Base-by-base conservation (phyloP, 2,888 invertebrate genomes). In the Luperina nickerlii region DNA sequence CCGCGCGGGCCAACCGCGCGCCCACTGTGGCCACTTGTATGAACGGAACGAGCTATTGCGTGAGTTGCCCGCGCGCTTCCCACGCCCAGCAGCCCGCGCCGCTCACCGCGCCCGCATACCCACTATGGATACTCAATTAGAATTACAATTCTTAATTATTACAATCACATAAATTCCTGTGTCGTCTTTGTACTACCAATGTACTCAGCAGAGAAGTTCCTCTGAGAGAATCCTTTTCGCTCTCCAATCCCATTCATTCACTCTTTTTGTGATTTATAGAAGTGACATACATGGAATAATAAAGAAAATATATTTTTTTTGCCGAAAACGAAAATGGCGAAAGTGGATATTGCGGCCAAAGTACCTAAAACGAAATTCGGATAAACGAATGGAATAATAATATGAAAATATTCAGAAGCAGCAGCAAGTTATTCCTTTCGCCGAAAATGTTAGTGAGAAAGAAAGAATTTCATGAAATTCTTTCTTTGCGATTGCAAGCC, bases 251-350 rank as follows among this genome's bases (percentile, higher is more conserved):
- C 45, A 51, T 60, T 81, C 7, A 81, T 51, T 54, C 38, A 18
- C 24, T 42, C 11, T 51, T 65, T 79, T 80, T 80, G 2, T 80
- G 72, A 67, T 74, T 81, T 66, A 60, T 62, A 42, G 7, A 32
- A 2, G 51, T 27, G n/a, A n/a, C 60, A 5, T 67, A 38, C 18
- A 20, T 20, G 24, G 38, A 66, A 48, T 73, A 51, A 51, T 42
- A 32, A 57, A 57, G 9, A 51, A 27, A 27, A 27, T 48, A 11
- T 51, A 0, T 2, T 32, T 9, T 70, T 57, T 24, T 38, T 1
- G 24, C 1, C 6, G 6, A 18, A 2, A 2, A 8, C 13, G 15
- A 5, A 15, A 24, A 24, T 32, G 32, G 2, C 15, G 5, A 32
- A 32, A 32, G 13, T 51, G 20, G 51, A 15, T 51, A 51, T 24